Conservation (phyloP, 2,888 invertebrate species). For the Opisthograptis luteolata region DNA sequence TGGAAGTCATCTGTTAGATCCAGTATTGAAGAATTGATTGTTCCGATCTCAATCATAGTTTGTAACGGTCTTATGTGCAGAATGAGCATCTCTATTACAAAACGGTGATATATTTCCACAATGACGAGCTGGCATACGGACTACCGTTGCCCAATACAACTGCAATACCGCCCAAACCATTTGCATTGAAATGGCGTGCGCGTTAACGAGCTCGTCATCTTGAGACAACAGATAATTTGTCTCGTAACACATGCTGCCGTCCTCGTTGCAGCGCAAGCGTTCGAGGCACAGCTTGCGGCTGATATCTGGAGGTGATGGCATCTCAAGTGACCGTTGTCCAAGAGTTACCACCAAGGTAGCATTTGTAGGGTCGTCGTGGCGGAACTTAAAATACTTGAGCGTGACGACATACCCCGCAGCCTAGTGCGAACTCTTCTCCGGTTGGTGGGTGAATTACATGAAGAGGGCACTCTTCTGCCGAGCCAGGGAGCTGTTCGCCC, state of each 20-base stretch:
- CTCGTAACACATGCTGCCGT: constrained; percentile 6
- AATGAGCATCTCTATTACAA: constrained; percentile 2
- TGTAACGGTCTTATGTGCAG: neutral
- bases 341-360: neutral
- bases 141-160: neutral
- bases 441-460: constrained; percentile 98
- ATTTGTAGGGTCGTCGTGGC: neutral
- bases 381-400: constrained; percentile 66
- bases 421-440: constrained; percentile 98
- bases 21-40: neutral
- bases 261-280: neutral
- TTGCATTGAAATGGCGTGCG: neutral
- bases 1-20: too few species aligned
- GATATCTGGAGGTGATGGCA: neutral
- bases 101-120: neutral
- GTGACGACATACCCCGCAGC: constrained; percentile 99
- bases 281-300: neutral
- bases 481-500: constrained; percentile 94
- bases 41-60: neutral
- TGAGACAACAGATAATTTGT: constrained; percentile 4
- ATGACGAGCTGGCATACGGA: neutral
- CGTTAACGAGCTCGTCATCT: neutral
- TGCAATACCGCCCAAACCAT: neutral
- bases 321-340: neutral
- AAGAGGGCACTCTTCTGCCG: constrained; percentile 94